Base-by-base conservation (phyloP, 1,140 invertebrate genomes). In the roundworm (Caenorhabditis elegans) region DNA sequence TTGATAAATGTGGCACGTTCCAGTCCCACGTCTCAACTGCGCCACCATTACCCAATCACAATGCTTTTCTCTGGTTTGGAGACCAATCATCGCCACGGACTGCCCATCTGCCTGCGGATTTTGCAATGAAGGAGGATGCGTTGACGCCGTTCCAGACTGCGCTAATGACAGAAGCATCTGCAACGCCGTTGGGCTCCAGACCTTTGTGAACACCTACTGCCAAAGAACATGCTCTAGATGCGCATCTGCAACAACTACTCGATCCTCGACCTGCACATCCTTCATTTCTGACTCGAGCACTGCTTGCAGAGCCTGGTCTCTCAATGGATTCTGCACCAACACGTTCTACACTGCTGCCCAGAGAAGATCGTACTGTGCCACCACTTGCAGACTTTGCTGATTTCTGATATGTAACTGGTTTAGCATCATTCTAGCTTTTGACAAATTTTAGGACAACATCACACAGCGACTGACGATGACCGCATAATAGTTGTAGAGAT, bases 11-110 rank as follows among this genome's bases (percentile, higher is more conserved):
- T n/a, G n/a, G n/a, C n/a, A 0, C 22, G 10, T 43, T 77, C 19
- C 75, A 77, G 75, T 17, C 46, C 75, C 75, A 2, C 75, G 75
- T 48, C 43, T 77, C 75, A 77, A 77, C 43, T 77, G 75, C 19
- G 46, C 19, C 46, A 48, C 75, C 43, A 49, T 77, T 13, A 28
- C 26, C 10, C 13, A 8, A 2, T 17, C 43, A 43, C 43, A 48
- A 49, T 77, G 75, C n/a, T 0, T 19, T 5, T 31, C 43, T 4
- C 1, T 24, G 1, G 36, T 5, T 1, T 77, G 24, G 43, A 3
- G 75, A n/a, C 13, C 65, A 3, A 77, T 77, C 75, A 47, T 77
- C 5, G 75, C 75, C 36, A 17, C 24, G 3, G 75, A 77, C 24
- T 77, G 75, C 26, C 75, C 75, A 34, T 28, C 43, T 34, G 75